A percentile compares a stretch with the other conserved stretches of the same genome.
Conservation (phyloP, 2,888 invertebrate genomes). For the Ceraclea dissimilis region DNA sequence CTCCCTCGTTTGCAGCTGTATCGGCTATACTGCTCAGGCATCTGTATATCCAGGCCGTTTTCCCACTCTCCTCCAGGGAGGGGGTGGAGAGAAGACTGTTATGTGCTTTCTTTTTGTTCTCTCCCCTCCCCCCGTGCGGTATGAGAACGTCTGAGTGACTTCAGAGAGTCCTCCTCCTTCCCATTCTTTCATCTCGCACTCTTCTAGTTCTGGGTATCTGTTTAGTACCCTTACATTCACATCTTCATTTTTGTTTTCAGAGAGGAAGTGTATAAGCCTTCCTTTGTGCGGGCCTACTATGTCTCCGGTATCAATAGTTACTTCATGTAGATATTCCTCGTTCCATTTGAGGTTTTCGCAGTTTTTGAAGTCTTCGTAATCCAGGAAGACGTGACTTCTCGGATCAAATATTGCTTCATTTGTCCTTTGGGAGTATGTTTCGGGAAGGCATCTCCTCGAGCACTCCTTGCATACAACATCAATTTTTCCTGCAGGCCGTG, state of each 20-base stretch:
- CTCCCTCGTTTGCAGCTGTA: neutral
- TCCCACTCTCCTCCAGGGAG: neutral
- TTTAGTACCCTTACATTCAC: neutral
- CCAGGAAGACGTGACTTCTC: too few species aligned
- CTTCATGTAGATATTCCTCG: neutral
- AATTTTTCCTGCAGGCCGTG: too few species aligned
- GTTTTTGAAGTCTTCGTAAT: too few species aligned
- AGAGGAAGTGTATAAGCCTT: neutral
- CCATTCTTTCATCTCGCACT: neutral
- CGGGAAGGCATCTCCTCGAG: too few species aligned
- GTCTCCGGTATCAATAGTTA: neutral
- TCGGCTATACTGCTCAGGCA: neutral
- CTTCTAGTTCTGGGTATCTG: neutral
- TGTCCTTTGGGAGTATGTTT: too few species aligned
- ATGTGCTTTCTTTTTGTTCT: neutral
- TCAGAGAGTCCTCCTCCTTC: neutral
- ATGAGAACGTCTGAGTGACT: neutral
- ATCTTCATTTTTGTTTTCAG: neutral
- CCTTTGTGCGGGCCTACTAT: neutral
- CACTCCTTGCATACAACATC: too few species aligned
- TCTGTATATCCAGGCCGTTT: neutral
- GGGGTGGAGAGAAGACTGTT: neutral
- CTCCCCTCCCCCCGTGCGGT: neutral
- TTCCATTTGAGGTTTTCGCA: too few species aligned
- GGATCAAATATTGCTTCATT: too few species aligned